Evolutionary conservation across 2,888 invertebrate genomes (phyloP).

Genomic region (Cabera pusaria): DNA sequence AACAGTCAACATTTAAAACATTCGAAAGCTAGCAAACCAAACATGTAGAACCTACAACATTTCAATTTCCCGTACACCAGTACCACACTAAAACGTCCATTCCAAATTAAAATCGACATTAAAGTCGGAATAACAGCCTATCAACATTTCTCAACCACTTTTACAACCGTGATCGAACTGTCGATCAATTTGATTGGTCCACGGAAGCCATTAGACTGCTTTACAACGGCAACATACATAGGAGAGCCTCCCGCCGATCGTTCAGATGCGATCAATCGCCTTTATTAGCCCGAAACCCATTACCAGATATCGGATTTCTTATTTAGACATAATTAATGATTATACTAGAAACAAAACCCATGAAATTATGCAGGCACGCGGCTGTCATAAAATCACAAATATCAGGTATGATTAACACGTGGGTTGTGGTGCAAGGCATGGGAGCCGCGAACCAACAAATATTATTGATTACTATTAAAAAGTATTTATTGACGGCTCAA

Average conservation of each 20-base stretch:
- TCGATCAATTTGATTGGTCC: slow-evolving; percentile 8
- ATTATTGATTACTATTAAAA: too few species aligned
- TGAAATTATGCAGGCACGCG: slow-evolving; percentile 39
- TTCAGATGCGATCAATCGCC: slow-evolving; percentile 12
- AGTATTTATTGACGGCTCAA: too few species aligned
- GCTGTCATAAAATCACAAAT: slow-evolving; percentile 61
- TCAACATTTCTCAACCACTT: background rate
- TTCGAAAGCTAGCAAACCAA: too few species aligned
- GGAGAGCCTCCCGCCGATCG: slow-evolving; percentile 11
- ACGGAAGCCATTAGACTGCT: slow-evolving; percentile 1
- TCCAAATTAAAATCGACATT: background rate
- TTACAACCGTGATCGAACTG: background rate
- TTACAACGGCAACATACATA: slow-evolving; percentile 1
- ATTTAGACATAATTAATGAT: slow-evolving; percentile 29
- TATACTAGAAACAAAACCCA: slow-evolving; percentile 20
- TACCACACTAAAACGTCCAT: too few species aligned
- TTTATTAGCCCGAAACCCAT: slow-evolving; percentile 11
- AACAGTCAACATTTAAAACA: too few species aligned
- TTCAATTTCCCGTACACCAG: too few species aligned
- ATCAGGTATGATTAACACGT: slow-evolving; percentile 50
- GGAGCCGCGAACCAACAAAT: slow-evolving; percentile 3
- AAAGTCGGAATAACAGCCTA: background rate
- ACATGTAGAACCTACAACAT: too few species aligned
- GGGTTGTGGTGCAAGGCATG: slow-evolving; percentile 28
- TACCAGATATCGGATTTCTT: slow-evolving; percentile 25